Evolutionary conservation across 2,888 invertebrate genomes (phyloP).

Genomic region (Drosophila lutescens): DNA sequence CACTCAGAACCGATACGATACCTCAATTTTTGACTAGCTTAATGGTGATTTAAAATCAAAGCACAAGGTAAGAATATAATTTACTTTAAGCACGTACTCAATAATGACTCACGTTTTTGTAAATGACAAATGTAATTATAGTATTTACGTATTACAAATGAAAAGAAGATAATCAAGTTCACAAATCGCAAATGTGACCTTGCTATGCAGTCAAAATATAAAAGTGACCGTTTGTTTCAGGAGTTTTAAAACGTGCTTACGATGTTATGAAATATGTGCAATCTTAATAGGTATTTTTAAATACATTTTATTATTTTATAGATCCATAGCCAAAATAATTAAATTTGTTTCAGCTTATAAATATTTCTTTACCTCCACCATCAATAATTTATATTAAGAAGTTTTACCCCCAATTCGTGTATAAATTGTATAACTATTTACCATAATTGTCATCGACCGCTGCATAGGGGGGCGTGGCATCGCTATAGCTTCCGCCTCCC

Average conservation of each 20-base stretch:
- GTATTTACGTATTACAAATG: not conserved
- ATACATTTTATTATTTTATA: no score
- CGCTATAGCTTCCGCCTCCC: slow-evolving; percentile 48
- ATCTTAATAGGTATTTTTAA: not conserved
- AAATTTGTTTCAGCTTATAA: no score
- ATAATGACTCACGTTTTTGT: not conserved
- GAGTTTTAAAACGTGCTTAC: not conserved
- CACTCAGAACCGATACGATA: not conserved
- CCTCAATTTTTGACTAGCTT: not conserved
- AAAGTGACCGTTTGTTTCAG: not conserved
- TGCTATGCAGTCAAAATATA: not conserved
- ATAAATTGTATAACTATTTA: slow-evolving; percentile 57
- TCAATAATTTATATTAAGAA: no score
- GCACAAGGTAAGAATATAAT: not conserved
- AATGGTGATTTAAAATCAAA: not conserved
- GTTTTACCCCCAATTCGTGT: no score
- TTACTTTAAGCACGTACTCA: not conserved
- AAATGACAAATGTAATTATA: not conserved
- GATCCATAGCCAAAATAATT: no score
- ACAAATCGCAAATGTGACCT: not conserved
- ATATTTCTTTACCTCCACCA: no score
- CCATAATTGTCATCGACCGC: slow-evolving; percentile 81
- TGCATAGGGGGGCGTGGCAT: slow-evolving; percentile 80
- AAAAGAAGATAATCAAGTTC: not conserved
- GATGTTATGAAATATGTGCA: no score